Percentiles rank a stretch among this genome's conserved stretches.
These are phyloP conservation scores for Julus scandinavius DNA, from an alignment of 2,888 invertebrate genomes.

Conservation along the genomic window DNA sequence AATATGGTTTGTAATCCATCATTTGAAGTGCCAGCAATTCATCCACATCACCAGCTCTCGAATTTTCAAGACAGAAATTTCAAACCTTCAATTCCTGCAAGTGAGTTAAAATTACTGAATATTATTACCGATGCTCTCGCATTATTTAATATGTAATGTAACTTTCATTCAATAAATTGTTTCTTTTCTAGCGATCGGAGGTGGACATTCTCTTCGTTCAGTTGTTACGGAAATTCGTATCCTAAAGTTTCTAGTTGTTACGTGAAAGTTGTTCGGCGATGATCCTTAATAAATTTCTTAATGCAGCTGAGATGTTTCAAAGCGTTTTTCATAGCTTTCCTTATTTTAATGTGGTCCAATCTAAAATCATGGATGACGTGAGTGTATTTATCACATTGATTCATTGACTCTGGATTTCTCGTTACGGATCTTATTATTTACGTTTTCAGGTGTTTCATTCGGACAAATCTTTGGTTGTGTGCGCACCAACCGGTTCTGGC, in stretches of 20 bases:
- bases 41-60: not conserved
- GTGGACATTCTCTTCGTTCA: conserved; percentile 10
- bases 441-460: conserved; percentile 64
- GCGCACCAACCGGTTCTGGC: conserved; percentile 85
- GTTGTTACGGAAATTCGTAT: conserved; percentile 54
- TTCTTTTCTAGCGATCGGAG: not conserved
- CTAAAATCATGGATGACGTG: conserved; percentile 76
- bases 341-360: conserved; percentile 80
- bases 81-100: not conserved
- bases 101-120: not conserved
- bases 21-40: not conserved
- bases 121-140: not conserved
- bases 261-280: not conserved
- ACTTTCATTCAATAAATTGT: not conserved
- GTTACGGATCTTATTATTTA: conserved; percentile 58
- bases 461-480: conserved; percentile 79
- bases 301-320: conserved; percentile 44
- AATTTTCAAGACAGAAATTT: not conserved
- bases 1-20: not conserved
- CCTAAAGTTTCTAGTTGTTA: conserved; percentile 23
- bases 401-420: not conserved
- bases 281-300: conserved; percentile 64
- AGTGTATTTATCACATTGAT: conserved; percentile 58
- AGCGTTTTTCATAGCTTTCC: conserved; percentile 71
- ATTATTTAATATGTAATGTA: not conserved